Base-by-base conservation (phyloP, 2,888 invertebrate genomes). In the Philaethria dido region DNA sequence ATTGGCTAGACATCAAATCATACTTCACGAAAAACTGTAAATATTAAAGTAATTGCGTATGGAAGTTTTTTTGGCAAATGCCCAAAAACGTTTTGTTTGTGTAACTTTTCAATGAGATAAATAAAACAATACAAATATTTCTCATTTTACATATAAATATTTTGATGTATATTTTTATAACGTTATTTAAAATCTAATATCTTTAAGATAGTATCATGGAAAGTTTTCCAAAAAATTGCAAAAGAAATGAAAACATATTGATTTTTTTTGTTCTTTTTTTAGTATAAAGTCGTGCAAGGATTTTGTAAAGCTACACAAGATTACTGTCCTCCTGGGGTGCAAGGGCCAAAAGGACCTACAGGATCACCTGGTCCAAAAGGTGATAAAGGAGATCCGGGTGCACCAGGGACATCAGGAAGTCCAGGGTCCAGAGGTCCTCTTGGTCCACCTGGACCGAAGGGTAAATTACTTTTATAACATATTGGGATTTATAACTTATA, bases 251-350 rank as follows among this genome's bases (percentile, higher is more conserved):
- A n/a, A n/a, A n/a, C n/a, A n/a, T n/a, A n/a, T n/a, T n/a, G n/a
- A n/a, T n/a, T n/a, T n/a, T n/a, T n/a, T n/a, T n/a, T n/a, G n/a
- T n/a, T n/a, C n/a, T 25, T 29, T 47, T 93, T 93, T 18, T 88
- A 97, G 97, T 94, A 96, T 78, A 95, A 96, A 79, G 96, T 96
- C 1, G 95, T 98, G 62, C 96, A 97, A 80, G 96, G 96, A 0
- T 97, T 97, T 80, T 98, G 98, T 81, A 95, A 95, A 76, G 96
- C 96, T 9, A 96, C 97, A 0, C 95, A 96, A 78, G 96, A 96
- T 66, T 96, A 96, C 80, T 98, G 97, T 76, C 96, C 96, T 0
- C 94, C 94, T 0, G 94, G 95, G 0, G 94, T 94, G 0, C 94
- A 94, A 39, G 95, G 95, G 0, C 93, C 93, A 0, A 93, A 93